Base-by-base conservation (phyloP, 2,797 vertebrate species). In the Malacoraja senta region DNA sequence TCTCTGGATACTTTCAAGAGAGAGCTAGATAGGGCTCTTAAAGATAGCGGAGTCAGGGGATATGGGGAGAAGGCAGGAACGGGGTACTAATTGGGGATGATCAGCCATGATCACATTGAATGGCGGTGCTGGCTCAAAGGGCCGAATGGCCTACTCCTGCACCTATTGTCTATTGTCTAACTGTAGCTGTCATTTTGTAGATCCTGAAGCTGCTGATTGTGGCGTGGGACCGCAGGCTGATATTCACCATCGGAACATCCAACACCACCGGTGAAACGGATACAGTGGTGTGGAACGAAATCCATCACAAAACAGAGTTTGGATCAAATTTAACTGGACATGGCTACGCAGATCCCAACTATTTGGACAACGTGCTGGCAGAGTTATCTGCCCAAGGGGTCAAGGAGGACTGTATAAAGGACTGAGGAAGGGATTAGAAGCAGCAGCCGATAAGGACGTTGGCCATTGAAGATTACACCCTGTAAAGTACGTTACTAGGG, bases 301-400 rank as follows among this genome's bases (percentile, higher is more conserved):
- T 99, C 94, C 98, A 99, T 94, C 98, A 99, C 96, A 99, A 99
- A 96, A 99, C 98, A 0, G 98, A 99, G 94, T 99, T 99, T 0
- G 98, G 98, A 90, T 99, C 98, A 95, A 99, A 99, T 96, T 97
- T 99, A 94, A 99, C 98, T 0, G 98, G 98, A 80, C 98, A 99
- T 0, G 98, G 98, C 94, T 99, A 98, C 96, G 98, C 98, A 0
- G 98, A 99, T 93, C 97, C 97, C 94, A 98, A 98, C 95, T 99
- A 99, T 95, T 95, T 99, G 95, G 98, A 99, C 96, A 99, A 99
- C 65, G 98, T 99, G 94, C 96, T 98, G 95, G 96, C 97, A 0
- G 98, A 99, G 96, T 97, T 99, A 94, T 97, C 96, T 0, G 97
- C 98, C 76, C 98, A 99, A 96, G 98, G 98, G 0, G 98, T 99